Percentiles rank a stretch among this genome's conserved stretches.
Conservation (phyloP, 2,797 vertebrate species). For the Chromis chromis region DNA sequence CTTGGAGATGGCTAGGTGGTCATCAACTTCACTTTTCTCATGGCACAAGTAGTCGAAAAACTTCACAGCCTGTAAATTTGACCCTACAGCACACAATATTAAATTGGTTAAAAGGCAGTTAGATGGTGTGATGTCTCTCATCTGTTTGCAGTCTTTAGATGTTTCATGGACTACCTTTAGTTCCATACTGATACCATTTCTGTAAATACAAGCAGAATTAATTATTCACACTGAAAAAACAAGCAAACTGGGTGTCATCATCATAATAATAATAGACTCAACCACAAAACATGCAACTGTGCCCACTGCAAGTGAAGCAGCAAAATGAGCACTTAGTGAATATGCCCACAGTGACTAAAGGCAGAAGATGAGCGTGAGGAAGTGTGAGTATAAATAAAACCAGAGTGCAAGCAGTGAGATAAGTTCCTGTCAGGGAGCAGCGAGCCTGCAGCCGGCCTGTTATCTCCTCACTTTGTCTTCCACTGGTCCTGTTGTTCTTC, state of each 20-base stretch:
- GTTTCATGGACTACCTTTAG: background rate
- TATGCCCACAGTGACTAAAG: slow-evolving; percentile 23
- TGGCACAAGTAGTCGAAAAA: background rate
- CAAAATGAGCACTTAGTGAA: background rate
- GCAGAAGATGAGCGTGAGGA: slow-evolving; percentile 66
- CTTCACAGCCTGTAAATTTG: background rate
- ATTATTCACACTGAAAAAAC: too few relatives aligned
- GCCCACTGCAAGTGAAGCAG: background rate
- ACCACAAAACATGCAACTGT: too few relatives aligned
- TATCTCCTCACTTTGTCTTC: slow-evolving; percentile 37
- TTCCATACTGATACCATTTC: too few relatives aligned
- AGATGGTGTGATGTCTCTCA: background rate
- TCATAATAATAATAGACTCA: too few relatives aligned
- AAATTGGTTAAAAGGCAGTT: too few relatives aligned
- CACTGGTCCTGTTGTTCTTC: background rate
- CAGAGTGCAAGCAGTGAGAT: slow-evolving; percentile 62
- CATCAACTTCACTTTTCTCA: background rate
- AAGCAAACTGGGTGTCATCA: too few relatives aligned
- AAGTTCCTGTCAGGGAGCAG: slow-evolving; percentile 44
- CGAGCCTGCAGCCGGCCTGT: slow-evolving; percentile 7
- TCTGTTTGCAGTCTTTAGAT: background rate
- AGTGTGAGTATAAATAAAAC: slow-evolving; percentile 68
- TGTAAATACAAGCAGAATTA: too few relatives aligned
- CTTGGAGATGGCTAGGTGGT: background rate
- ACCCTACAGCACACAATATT: too few relatives aligned